Evolutionary conservation across 2,113 vertebrate genomes (phyloP).

Genomic region (Podilymbus podiceps): DNA sequence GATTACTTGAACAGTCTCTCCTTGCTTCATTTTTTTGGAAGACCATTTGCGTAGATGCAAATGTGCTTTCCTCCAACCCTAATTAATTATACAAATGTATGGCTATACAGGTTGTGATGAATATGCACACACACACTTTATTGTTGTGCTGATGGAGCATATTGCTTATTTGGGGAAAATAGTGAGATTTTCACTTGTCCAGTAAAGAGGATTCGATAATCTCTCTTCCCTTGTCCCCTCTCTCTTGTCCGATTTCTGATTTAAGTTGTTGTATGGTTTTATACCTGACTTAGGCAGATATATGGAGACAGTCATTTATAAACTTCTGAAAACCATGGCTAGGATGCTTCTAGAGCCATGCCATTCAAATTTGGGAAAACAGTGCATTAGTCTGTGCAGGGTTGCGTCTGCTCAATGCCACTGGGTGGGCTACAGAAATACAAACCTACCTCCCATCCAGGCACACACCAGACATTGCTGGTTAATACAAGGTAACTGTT

Average conservation of each 20-base stretch:
- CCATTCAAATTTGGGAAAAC: background rate
- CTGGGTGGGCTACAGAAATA: background rate
- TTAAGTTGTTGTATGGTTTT: background rate
- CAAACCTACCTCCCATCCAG: background rate
- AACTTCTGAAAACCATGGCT: background rate
- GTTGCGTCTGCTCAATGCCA: fast-evolving
- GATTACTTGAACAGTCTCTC: background rate
- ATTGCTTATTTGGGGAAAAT: background rate
- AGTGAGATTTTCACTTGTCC: background rate
- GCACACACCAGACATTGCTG: background rate
- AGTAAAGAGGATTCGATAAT: background rate
- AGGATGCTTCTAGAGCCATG: background rate
- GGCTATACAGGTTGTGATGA: background rate
- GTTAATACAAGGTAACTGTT: background rate
- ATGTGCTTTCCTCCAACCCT: background rate
- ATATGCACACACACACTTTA: background rate
- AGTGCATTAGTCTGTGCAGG: background rate
- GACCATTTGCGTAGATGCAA: background rate
- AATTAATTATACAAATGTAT: background rate
- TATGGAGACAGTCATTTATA: background rate
- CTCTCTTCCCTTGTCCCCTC: background rate
- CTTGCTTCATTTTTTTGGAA: background rate
- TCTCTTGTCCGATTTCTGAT: background rate
- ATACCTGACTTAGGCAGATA: background rate
- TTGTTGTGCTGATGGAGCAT: background rate